Evolutionary conservation across 1,140 invertebrate genomes (phyloP), one percentile per base, ranked within the genome.

Genomic region (Drosophila willistoni): DNA sequence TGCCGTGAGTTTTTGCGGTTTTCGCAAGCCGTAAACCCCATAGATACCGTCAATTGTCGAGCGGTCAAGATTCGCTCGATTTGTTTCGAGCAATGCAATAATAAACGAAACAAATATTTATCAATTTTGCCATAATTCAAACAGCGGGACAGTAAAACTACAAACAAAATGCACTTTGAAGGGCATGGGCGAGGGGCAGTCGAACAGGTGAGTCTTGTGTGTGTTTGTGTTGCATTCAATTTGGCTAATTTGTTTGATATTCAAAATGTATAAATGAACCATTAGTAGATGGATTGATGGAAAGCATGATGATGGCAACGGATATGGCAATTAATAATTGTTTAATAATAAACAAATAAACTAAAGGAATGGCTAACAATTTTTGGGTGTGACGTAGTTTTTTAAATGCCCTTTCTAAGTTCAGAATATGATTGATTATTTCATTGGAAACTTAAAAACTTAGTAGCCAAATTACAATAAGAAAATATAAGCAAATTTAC

Each of bases 1-100:
- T 72, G 34, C 14, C 55, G 68, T 56, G 74, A 81, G 81, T 39
- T 86, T 82, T 86, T 86, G 83, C 83, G 82, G 81, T 76, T 84
- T 51, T 51, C 7, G 47, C 62, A 64, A 69, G 68, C 69, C 33
- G 54, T 55, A 70, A 85, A 73, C 77, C 14, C 22, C n/a, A 56
- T 59, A 78, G 82, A 77, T 71, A 77, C 36, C 65, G 25, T 25
- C 61, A 33, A 34, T 56, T 64, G 65, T 61, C 66, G 51, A 22
- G 44, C 64, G 34, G 63, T 68, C 47, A 68, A 71, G 81, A 81
- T 68, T 73, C 60, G 79, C 67, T 68, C 68, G 71, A 73, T 78
- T 86, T 77, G 51, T 54, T 77, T 67, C 64, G 72, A 57, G 63
- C 55, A 71, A 79, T 76, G 71, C 70, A 51, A 82, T 64, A 41